Conservation (phyloP, 2,888 invertebrate genomes). For the Stenodera caucasica region DNA sequence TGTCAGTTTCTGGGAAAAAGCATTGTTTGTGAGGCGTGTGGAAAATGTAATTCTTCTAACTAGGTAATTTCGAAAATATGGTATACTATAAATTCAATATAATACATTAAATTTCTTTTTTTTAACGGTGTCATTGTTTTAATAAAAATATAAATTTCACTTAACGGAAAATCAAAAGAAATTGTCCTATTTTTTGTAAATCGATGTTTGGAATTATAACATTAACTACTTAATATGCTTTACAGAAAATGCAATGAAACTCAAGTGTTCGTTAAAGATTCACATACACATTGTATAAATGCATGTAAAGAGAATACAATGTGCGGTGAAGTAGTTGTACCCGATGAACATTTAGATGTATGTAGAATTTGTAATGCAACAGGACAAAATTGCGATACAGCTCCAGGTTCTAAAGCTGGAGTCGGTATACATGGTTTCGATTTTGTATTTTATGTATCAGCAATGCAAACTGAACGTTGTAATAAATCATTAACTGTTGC, state of each 20-base stretch:
- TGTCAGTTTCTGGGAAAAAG: slow-evolving; percentile 91
- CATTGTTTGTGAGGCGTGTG: slow-evolving; percentile 85
- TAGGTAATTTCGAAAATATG: slow-evolving; percentile 62
- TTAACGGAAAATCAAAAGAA: background rate
- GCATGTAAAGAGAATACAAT: slow-evolving; percentile 80
- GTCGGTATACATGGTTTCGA: slow-evolving; percentile 80
- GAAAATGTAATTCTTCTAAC: slow-evolving; percentile 84
- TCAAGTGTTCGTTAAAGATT: slow-evolving; percentile 83
- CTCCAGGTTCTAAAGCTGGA: slow-evolving; percentile 61
- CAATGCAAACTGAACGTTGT: slow-evolving; percentile 91
- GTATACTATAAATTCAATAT: background rate
- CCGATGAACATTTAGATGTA: slow-evolving; percentile 89
- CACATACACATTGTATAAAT: slow-evolving; percentile 85
- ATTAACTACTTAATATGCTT: slow-evolving; percentile 30
- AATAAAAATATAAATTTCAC: background rate
- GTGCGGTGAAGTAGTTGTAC: slow-evolving; percentile 96
- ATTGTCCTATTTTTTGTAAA: slow-evolving; percentile 10
- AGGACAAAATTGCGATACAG: slow-evolving; percentile 75
- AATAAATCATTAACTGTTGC: slow-evolving; percentile 89
- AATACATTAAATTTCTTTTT: background rate
- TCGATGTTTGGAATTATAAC: background rate
- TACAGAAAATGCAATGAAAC: slow-evolving; percentile 85
- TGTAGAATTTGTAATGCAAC: slow-evolving; percentile 88
- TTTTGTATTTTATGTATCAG: slow-evolving; percentile 96
- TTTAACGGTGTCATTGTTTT: background rate